Percentiles rank a stretch among this genome's conserved stretches.
Conservation (phyloP, 2,888 invertebrate genomes). For the Brenthis ino region DNA sequence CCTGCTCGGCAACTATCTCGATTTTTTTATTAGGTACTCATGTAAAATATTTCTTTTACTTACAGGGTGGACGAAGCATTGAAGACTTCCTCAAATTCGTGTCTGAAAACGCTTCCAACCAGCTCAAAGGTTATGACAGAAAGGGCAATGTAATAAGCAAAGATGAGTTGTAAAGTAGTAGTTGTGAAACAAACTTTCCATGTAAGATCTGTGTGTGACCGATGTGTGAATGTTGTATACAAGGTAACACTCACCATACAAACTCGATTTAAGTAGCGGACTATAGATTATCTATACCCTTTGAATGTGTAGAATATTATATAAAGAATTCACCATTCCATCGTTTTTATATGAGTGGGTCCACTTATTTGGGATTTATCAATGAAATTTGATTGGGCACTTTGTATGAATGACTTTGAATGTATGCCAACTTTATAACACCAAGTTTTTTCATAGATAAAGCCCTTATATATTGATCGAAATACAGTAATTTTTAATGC, state of each 20-base stretch:
- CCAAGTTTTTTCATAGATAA: constrained; percentile 32
- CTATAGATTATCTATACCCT: constrained; percentile 17
- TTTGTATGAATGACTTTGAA: constrained; percentile 23
- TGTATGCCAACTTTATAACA: constrained; percentile 20
- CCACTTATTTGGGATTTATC: constrained; percentile 27
- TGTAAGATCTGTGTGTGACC: constrained; percentile 72
- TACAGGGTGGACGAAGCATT: constrained; percentile 93
- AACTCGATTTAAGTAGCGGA: constrained; percentile 18
- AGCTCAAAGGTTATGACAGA: constrained; percentile 93
- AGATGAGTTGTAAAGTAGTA: constrained; percentile 67
- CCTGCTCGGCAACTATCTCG: too few relatives aligned
- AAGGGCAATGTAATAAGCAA: constrained; percentile 84
- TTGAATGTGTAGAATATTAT: neutral
- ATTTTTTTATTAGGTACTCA: neutral
- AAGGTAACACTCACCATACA: constrained; percentile 31
- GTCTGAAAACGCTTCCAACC: constrained; percentile 93
- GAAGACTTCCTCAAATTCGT: constrained; percentile 98
- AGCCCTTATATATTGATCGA: constrained; percentile 54
- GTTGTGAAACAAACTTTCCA: constrained; percentile 60
- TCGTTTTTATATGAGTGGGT: constrained; percentile 36
- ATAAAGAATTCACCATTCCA: constrained; percentile 34
- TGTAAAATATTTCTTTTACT: constrained; percentile 35
- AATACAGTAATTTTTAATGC: constrained; percentile 80
- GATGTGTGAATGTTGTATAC: constrained; percentile 42
- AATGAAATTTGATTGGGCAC: constrained; percentile 24